phyloP scores from a whole-genome alignment of 2,113 vertebrate species.

The Otis tarda region DNA sequence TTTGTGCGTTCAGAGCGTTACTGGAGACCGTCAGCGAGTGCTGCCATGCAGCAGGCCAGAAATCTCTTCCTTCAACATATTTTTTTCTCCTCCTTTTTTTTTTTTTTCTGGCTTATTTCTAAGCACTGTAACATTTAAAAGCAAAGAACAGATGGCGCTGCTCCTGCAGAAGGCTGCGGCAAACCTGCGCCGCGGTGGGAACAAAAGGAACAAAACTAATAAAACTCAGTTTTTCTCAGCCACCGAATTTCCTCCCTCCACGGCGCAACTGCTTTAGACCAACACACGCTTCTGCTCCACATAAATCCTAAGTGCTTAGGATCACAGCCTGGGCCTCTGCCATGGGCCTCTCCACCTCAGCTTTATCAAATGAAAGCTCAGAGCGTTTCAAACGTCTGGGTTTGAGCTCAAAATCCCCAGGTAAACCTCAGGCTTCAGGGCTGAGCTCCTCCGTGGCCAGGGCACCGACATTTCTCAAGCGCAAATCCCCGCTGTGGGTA shows the following conservation, averaged over 20 bases:
- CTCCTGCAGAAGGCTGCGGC: neutral
- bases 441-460: neutral
- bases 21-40: neutral
- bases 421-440: neutral
- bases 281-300: neutral
- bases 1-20: neutral
- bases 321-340: neutral
- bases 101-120: neutral
- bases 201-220: neutral
- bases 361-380: neutral
- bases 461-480: neutral
- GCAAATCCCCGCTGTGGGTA: neutral
- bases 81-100: fast-evolving
- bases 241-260: neutral
- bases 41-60: neutral
- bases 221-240: neutral
- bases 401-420: neutral
- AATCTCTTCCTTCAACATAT: neutral
- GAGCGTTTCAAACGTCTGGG: neutral
- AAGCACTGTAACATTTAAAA: neutral
- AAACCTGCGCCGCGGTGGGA: neutral
- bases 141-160: neutral
- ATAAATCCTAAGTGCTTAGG: neutral
- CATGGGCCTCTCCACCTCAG: neutral
- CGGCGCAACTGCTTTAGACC: neutral